Percentiles rank a stretch among this genome's conserved stretches.
Conservation (phyloP, 2,797 vertebrate species). For the Protonibea diacanthus region DNA sequence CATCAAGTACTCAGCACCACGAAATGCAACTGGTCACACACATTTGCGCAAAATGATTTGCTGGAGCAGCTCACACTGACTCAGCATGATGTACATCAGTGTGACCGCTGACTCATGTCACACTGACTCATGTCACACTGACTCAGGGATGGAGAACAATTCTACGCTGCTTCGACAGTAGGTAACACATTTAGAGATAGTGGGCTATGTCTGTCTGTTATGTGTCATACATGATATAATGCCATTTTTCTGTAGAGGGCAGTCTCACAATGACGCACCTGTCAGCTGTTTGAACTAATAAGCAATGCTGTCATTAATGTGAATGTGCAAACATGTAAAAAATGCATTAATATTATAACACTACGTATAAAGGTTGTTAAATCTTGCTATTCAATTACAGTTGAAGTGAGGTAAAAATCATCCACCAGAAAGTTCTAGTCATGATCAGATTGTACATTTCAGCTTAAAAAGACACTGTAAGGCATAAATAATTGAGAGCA, state of each 20-base stretch:
- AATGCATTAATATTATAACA: not conserved
- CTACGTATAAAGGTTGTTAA: too few species aligned
- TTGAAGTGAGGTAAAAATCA: not conserved
- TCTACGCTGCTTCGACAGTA: not conserved
- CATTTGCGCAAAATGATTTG: not conserved
- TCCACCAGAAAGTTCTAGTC: too few species aligned
- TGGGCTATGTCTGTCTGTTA: not conserved
- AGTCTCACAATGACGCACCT: not conserved
- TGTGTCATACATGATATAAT: not conserved
- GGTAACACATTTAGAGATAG: not conserved
- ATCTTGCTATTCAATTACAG: too few species aligned
- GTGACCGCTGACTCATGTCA: constrained; percentile 8
- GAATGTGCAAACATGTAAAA: too few species aligned
- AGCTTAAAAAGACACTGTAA: not conserved
- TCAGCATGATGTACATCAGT: not conserved
- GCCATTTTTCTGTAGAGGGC: not conserved
- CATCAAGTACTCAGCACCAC: not conserved
- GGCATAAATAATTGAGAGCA: too few species aligned
- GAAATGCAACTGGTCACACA: not conserved
- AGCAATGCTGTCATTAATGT: not conserved
- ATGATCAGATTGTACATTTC: too few species aligned
- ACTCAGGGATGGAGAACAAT: not conserved
- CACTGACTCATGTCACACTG: constrained; percentile 5
- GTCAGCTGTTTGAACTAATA: not conserved
- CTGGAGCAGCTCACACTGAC: constrained; percentile 5